Conservation (phyloP, 2,888 invertebrate genomes). For the Caenorhabditis sinica region DNA sequence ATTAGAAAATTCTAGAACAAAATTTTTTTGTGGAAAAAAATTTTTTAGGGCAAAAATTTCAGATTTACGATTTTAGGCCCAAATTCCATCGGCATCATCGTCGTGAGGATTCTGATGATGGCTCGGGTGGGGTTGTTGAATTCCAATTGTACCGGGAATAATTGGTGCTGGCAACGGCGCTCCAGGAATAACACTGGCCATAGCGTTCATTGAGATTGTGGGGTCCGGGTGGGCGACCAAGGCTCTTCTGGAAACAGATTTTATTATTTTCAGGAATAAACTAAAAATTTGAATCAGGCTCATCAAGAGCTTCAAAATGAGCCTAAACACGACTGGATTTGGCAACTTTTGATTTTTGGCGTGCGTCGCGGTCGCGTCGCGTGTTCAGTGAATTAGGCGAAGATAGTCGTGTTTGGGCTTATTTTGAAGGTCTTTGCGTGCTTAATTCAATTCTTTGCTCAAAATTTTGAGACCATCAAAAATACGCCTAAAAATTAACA, state of each 20-base stretch:
- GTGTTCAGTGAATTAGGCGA: neutral
- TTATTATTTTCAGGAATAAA: neutral
- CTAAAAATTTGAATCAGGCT: neutral
- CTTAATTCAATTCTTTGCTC: neutral
- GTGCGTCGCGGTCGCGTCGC: no score
- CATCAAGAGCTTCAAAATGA: neutral
- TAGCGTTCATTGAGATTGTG: conserved; percentile 58
- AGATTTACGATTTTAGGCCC: conserved; percentile 52
- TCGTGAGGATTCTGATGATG: conserved; percentile 52
- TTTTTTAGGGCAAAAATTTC: neutral
- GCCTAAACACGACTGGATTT: neutral
- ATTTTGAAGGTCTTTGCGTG: neutral
- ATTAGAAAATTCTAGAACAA: conserved; percentile 9
- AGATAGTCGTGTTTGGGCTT: neutral
- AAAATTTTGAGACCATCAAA: neutral
- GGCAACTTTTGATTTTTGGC: neutral
- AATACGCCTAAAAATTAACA: no score
- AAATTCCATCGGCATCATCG: conserved; percentile 72
- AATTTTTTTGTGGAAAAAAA: neutral
- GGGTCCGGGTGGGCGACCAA: conserved; percentile 71
- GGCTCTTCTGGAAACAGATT: conserved; percentile 55
- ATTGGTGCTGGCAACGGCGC: conserved; percentile 63
- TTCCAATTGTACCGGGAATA: conserved; percentile 50
- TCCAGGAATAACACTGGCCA: conserved; percentile 69
- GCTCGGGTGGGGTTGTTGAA: conserved; percentile 1